Conservation (phyloP, 2,797 vertebrate genomes). For the Avahi laniger region DNA sequence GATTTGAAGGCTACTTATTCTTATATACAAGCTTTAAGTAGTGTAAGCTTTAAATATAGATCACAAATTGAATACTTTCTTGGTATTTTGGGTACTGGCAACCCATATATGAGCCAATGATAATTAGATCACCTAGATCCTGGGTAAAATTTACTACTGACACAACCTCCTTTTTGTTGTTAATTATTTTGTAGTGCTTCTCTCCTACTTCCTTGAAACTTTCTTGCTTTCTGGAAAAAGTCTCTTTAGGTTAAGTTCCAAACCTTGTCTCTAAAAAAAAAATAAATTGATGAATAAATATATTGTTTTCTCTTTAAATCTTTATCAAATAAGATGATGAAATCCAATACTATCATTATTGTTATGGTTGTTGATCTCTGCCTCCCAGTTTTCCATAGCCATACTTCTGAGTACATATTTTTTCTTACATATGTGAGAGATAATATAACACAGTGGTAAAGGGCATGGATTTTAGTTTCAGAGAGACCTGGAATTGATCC, state of each 20-base stretch:
- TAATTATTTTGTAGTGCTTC: not conserved
- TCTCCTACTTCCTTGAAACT: not conserved
- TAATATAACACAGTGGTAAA: not conserved
- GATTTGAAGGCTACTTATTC: not conserved
- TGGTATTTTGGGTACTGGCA: not conserved
- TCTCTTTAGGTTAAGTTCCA: not conserved
- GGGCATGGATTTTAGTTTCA: slow-evolving; percentile 11
- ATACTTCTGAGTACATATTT: not conserved
- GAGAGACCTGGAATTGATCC: not conserved
- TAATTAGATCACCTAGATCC: not conserved
- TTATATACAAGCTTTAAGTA: not conserved
- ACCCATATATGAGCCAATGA: not conserved
- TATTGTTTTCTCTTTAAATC: slow-evolving; percentile 20
- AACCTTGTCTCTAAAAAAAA: not conserved
- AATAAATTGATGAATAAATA: not conserved
- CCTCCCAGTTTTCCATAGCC: not conserved
- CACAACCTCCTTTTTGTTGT: not conserved
- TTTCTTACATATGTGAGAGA: not conserved
- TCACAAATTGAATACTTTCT: not conserved
- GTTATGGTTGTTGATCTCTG: not conserved
- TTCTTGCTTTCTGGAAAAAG: slow-evolving; percentile 28
- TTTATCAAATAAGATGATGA: not conserved
- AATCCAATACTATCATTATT: not conserved
- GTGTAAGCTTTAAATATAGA: slow-evolving; percentile 22
- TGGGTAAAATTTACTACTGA: not conserved